These are phyloP conservation scores for Eulemur coronatus DNA, from an alignment of 2,797 vertebrate genomes.

Conservation along the genomic window DNA sequence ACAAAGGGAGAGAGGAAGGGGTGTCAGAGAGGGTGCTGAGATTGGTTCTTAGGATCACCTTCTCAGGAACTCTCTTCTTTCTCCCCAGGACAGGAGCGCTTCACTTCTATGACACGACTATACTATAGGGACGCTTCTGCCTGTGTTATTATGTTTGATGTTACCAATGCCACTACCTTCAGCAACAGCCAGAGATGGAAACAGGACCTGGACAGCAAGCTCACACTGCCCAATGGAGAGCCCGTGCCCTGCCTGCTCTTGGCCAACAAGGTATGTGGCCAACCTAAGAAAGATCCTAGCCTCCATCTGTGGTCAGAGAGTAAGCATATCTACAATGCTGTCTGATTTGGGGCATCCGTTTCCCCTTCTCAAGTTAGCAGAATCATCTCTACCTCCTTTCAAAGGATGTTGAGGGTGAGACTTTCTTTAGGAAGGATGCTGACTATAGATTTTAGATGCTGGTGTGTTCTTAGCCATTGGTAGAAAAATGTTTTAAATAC, in stretches of 20 bases:
- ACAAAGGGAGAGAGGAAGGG: neutral
- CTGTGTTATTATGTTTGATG: conserved; percentile 91
- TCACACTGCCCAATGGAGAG: conserved; percentile 84
- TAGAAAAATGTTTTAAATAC: neutral
- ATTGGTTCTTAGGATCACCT: neutral
- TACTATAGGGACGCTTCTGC: conserved; percentile 91
- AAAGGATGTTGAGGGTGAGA: neutral
- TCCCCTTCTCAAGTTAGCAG: neutral
- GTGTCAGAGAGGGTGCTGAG: neutral
- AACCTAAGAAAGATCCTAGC: neutral
- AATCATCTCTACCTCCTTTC: neutral
- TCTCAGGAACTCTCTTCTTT: neutral
- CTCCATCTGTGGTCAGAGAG: neutral
- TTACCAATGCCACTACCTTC: conserved; percentile 88
- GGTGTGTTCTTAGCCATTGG: neutral
- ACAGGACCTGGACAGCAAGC: conserved; percentile 91
- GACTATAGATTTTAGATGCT: neutral
- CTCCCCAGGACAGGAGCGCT: conserved; percentile 89
- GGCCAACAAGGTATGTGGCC: conserved; percentile 90
- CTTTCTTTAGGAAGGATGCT: conserved; percentile 15
- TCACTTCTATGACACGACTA: conserved; percentile 92
- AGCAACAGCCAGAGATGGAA: conserved; percentile 91
- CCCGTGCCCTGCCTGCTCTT: conserved; percentile 90
- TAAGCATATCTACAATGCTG: neutral
- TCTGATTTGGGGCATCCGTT: neutral